These are phyloP conservation scores for Ectemnius lituratus DNA, from an alignment of 2,888 invertebrate genomes.

Conservation along the genomic window DNA sequence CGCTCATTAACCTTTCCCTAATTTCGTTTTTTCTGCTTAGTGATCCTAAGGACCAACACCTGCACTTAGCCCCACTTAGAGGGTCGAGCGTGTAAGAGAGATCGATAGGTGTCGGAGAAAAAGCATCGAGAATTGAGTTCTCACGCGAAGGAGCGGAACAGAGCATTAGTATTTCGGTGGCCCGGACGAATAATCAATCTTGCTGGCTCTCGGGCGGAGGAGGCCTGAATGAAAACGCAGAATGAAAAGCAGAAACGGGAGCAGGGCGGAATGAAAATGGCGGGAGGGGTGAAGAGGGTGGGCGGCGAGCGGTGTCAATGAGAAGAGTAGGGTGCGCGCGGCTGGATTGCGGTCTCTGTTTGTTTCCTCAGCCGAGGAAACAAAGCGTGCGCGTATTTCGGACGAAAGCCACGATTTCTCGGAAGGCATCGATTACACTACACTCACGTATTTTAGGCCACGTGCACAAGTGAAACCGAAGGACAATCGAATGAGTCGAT, in stretches of 20 bases:
- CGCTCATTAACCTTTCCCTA: too few relatives aligned
- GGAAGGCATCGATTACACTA: constrained; percentile 3
- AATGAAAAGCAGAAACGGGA: not conserved
- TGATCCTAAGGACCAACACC: too few relatives aligned
- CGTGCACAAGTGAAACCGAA: not conserved
- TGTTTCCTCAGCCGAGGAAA: constrained; percentile 33
- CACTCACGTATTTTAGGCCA: not conserved
- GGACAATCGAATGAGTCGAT: not conserved
- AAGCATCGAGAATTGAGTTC: too few relatives aligned
- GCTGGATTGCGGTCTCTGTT: constrained; percentile 18
- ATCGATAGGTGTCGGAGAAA: too few relatives aligned
- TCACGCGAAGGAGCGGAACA: too few relatives aligned
- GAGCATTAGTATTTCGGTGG: too few relatives aligned
- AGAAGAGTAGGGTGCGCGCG: constrained; percentile 5
- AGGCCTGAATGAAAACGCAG: too few relatives aligned
- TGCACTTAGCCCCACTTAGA: too few relatives aligned
- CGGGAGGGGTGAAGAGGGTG: not conserved
- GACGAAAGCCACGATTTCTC: not conserved
- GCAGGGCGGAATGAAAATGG: constrained; percentile 17
- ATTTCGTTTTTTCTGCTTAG: too few relatives aligned
- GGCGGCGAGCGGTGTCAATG: constrained; percentile 5
- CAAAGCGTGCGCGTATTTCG: constrained; percentile 18
- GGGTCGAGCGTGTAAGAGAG: too few relatives aligned
- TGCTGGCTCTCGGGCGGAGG: too few relatives aligned
- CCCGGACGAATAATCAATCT: too few relatives aligned